These are phyloP conservation scores for Rostratula benghalensis DNA, from an alignment of 2,113 vertebrate genomes.

Conservation along the genomic window DNA sequence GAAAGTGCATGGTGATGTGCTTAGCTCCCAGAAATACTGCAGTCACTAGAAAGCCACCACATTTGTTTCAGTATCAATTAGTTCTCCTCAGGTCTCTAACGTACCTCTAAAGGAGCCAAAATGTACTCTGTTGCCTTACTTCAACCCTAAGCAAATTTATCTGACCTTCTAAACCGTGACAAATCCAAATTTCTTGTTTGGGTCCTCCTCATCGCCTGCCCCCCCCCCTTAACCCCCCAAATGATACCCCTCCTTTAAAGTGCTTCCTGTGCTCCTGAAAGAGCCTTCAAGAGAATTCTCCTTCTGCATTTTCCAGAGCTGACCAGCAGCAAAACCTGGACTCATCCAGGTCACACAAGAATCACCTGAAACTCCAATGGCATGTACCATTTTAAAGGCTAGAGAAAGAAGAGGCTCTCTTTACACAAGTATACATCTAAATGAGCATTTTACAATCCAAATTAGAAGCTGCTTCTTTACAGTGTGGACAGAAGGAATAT, in stretches of 20 bases:
- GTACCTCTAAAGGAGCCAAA: background rate
- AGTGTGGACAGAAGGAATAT: background rate
- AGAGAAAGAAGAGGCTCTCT: background rate
- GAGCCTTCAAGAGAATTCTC: background rate
- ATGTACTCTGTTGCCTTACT: background rate
- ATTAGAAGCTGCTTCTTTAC: background rate
- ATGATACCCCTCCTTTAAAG: background rate
- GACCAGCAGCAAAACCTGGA: background rate
- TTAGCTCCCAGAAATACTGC: background rate
- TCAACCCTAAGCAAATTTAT: background rate
- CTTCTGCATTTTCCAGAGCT: background rate
- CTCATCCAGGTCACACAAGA: background rate
- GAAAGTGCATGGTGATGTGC: background rate
- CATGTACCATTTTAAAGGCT: background rate
- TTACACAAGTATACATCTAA: background rate
- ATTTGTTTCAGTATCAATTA: background rate
- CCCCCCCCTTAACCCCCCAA: fast-evolving
- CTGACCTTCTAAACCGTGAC: background rate
- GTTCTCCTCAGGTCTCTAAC: background rate
- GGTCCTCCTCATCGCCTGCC: too few species aligned
- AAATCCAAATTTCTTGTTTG: background rate
- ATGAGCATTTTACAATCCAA: background rate
- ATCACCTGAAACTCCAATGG: background rate
- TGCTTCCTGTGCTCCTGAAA: background rate
- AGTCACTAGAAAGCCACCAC: background rate